Evolutionary conservation across 2,113 vertebrate genomes (phyloP).

Genomic region (Hippocampus abdominalis): DNA sequence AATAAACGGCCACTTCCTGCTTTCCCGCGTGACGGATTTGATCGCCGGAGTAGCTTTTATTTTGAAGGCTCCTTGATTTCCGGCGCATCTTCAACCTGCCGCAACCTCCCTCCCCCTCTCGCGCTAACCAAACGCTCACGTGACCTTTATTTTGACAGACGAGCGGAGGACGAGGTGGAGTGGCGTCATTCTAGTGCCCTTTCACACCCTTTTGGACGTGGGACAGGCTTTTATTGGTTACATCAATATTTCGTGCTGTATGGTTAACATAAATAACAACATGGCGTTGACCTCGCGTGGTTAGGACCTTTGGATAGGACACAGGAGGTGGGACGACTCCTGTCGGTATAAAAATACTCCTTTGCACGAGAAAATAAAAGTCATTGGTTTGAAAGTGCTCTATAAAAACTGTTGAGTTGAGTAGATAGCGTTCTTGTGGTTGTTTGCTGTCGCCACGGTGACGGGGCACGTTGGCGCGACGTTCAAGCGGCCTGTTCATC

Average conservation of each 20-base stretch:
- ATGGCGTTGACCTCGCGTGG: neutral
- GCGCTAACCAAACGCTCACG: neutral
- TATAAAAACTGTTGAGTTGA: too few species aligned
- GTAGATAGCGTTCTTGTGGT: neutral
- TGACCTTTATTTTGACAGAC: neutral
- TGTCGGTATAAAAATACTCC: neutral
- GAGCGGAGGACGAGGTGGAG: neutral
- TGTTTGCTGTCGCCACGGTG: neutral
- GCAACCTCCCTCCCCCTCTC: neutral
- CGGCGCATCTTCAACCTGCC: constrained; percentile 9
- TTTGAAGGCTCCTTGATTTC: constrained; percentile 25
- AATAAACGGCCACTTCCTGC: neutral
- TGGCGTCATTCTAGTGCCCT: neutral
- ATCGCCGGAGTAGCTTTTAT: constrained; percentile 14
- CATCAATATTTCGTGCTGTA: neutral
- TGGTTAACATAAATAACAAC: neutral
- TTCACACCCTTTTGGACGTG: neutral
- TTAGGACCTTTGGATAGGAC: too few species aligned
- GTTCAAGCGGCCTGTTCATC: neutral
- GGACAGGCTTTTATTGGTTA: neutral
- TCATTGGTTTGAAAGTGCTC: too few species aligned
- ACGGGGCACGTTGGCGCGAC: neutral
- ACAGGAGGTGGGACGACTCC: neutral
- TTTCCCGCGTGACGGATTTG: neutral
- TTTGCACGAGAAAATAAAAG: neutral